Conservation (phyloP, 1,140 invertebrate species). For the Armadillidium nasatum region DNA sequence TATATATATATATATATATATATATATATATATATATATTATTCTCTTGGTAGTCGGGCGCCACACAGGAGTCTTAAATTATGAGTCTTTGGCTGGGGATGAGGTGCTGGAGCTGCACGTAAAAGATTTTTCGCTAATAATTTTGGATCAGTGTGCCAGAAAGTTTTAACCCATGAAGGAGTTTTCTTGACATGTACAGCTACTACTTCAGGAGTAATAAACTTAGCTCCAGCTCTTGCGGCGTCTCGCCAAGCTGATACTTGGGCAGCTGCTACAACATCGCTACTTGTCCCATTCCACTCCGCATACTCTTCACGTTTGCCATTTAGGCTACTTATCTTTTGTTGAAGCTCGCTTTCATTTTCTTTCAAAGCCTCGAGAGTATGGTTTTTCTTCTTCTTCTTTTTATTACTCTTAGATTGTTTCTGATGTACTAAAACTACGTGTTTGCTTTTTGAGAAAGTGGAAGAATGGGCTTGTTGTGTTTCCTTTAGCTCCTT, state of each 20-base stretch:
- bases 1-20: slow-evolving; percentile 8
- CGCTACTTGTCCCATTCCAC: background rate
- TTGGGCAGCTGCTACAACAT: slow-evolving; percentile 33
- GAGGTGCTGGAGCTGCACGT: background rate
- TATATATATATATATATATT: slow-evolving; percentile 4
- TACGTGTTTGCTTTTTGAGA: no score
- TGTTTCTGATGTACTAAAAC: no score
- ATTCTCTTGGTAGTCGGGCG: background rate
- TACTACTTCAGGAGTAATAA: slow-evolving; percentile 36
- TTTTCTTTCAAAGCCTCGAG: background rate
- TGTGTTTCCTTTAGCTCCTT: no score
- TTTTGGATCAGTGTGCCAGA: slow-evolving; percentile 31
- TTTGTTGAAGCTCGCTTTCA: background rate
- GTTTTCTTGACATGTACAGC: slow-evolving; percentile 26
- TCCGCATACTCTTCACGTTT: background rate
- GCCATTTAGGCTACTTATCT: background rate
- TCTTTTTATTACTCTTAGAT: no score
- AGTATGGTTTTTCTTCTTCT: background rate
- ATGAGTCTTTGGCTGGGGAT: background rate
- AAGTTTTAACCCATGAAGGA: slow-evolving; percentile 30
- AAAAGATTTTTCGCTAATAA: background rate
- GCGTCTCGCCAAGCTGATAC: slow-evolving; percentile 35
- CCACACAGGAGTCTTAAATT: background rate
- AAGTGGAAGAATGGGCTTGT: no score
- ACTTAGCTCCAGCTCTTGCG: slow-evolving; percentile 30